These are phyloP conservation scores for Halictus ligatus DNA, from an alignment of 2,888 invertebrate genomes.

Conservation along the genomic window DNA sequence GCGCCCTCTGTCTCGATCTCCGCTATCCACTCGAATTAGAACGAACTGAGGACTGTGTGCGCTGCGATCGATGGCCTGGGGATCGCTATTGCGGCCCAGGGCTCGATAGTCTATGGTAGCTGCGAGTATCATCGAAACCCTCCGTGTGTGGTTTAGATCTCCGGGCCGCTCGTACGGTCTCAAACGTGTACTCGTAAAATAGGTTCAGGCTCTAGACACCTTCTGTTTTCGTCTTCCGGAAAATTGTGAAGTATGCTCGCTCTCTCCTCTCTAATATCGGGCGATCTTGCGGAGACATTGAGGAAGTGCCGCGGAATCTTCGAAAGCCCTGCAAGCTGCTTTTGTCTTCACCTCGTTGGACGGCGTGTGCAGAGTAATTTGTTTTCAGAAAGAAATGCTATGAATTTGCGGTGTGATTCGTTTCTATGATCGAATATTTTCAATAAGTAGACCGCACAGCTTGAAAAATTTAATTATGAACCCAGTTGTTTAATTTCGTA, in stretches of 20 bases:
- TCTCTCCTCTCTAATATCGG: not conserved
- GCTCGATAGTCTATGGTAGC: not conserved
- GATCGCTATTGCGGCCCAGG: not conserved
- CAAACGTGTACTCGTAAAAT: not conserved
- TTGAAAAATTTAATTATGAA: no score
- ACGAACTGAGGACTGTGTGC: not conserved
- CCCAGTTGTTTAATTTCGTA: no score
- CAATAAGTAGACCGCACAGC: no score
- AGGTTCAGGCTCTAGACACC: not conserved
- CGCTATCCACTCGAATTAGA: slow-evolving; percentile 1
- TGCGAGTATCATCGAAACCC: not conserved
- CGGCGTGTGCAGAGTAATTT: not conserved
- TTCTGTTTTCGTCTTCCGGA: not conserved
- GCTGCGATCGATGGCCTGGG: not conserved
- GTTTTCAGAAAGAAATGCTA: no score
- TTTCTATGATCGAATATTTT: no score
- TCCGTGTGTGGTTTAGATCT: not conserved
- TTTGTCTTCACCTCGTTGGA: not conserved
- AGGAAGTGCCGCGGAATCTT: not conserved
- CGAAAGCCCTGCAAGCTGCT: not conserved
- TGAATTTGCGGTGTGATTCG: no score
- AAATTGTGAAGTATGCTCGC: not conserved
- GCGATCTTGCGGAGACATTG: not conserved
- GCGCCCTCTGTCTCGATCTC: not conserved
- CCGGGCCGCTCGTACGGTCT: not conserved